Percentiles rank a stretch among this genome's conserved stretches.
phyloP scores from a whole-genome alignment of 2,888 invertebrate species.

The Drosophila phalerata region DNA sequence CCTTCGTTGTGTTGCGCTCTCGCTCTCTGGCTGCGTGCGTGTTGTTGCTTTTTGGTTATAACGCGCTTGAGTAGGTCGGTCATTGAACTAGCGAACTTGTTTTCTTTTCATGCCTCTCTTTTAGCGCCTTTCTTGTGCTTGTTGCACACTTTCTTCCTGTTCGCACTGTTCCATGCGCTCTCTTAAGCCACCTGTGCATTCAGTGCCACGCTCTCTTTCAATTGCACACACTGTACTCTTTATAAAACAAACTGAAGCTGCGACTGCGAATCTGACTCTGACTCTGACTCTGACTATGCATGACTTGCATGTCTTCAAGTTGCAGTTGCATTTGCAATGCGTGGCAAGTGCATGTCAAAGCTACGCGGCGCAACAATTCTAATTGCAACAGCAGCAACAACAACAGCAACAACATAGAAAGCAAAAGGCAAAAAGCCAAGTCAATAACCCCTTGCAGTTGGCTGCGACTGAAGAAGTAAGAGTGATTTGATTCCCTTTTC shows the following conservation, averaged over 20 bases:
- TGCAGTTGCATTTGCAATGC: slow-evolving; percentile 36
- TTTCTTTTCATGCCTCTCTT: slow-evolving; percentile 71
- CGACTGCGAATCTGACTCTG: slow-evolving; percentile 1
- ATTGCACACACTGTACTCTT: slow-evolving; percentile 28
- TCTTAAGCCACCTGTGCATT: slow-evolving; percentile 56
- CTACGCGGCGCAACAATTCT: slow-evolving; percentile 59
- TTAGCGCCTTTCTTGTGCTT: slow-evolving; percentile 24
- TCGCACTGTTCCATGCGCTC: slow-evolving; percentile 7
- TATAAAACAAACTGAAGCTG: slow-evolving; percentile 1
- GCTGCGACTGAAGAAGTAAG: slow-evolving; percentile 70
- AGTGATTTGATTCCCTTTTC: slow-evolving; percentile 82
- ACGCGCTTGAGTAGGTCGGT: slow-evolving; percentile 86
- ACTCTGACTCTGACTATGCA: slow-evolving; percentile 13
- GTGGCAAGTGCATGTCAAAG: slow-evolving; percentile 54
- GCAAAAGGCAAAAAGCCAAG: slow-evolving; percentile 52
- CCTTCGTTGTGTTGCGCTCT: slow-evolving; percentile 19
- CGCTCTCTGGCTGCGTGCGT: slow-evolving; percentile 13
- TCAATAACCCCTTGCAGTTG: slow-evolving; percentile 72
- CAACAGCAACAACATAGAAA: slow-evolving; percentile 29
- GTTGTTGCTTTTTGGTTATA: slow-evolving; percentile 72
- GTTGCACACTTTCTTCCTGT: slow-evolving; percentile 77
- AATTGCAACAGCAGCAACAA: slow-evolving; percentile 50
- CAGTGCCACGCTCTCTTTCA: slow-evolving; percentile 30
- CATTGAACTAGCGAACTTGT: slow-evolving; percentile 85
- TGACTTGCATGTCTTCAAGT: slow-evolving; percentile 49